These are phyloP conservation scores for Eristalinus aeneus DNA, from an alignment of 2,888 invertebrate genomes.

Conservation along the genomic window DNA sequence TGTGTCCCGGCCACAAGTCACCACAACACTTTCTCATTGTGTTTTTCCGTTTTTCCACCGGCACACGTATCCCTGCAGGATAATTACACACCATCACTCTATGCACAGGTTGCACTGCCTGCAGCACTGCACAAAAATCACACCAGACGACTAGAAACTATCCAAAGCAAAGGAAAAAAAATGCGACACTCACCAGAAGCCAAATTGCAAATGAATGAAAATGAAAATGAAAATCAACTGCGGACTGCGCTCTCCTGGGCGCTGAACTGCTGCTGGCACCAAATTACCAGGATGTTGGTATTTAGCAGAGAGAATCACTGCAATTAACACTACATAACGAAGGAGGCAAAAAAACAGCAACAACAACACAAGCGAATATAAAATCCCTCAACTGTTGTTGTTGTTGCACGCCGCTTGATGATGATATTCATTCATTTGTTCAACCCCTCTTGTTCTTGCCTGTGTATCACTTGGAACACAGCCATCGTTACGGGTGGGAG, in stretches of 20 bases:
- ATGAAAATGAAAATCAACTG: conserved; percentile 69
- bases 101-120: not conserved
- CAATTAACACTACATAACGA: conserved; percentile 71
- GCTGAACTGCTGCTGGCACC: conserved; percentile 31
- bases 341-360: conserved; percentile 33
- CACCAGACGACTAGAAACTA: conserved; percentile 15
- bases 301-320: conserved; percentile 71
- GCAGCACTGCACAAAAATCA: not conserved
- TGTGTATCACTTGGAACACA: conserved; percentile 33
- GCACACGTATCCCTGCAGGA: not conserved
- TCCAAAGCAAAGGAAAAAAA: conserved; percentile 1
- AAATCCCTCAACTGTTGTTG: conserved; percentile 36
- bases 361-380: not conserved
- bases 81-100: not conserved
- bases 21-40: not conserved
- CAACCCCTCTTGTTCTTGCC: conserved; percentile 46
- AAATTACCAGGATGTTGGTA: conserved; percentile 71
- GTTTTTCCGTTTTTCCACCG: not conserved
- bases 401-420: conserved; percentile 45
- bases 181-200: conserved; percentile 66
- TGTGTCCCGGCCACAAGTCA: not conserved
- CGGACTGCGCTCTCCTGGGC: conserved; percentile 43
- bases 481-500: conserved; percentile 25
- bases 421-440: conserved; percentile 68
- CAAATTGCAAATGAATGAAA: conserved; percentile 65